Base-by-base conservation (phyloP, 23 tunicate genomes). In the Halocynthia aurantium region DNA sequence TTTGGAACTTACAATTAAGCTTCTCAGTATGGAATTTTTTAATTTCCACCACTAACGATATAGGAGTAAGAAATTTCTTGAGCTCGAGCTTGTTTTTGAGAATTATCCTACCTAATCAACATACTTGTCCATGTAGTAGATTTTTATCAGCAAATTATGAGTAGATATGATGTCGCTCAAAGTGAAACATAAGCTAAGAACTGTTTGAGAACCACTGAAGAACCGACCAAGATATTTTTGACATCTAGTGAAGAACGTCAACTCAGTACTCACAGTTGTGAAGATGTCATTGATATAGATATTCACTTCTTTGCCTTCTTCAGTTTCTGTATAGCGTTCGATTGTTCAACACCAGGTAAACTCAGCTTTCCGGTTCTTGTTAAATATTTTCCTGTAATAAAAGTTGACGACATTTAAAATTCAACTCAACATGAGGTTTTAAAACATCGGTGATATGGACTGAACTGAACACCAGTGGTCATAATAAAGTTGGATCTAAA, bases 371-470 rank as follows among this genome's bases (percentile, higher is more conserved):
- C 81, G 1, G 72, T 63, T 52, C 64, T 62, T 11, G 81, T 77
- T 31, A 77, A 21, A 51, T 55, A 77, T 62, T 77, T 77, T 10
- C 81, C 81, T 77, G 81, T 9, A 77, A n/a, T n/a, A 62, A 77
- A 7, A 18, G 40, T 13, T 58, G 15, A n/a, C 4, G 4, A 13
- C 15, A 13, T 8, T 2, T 13, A 40, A n/a, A 10, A 15, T 10
- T 40, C 4, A 13, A 50, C 11, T 55, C 21, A 54, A 55, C 18
- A 31, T 31, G 44, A 31, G 44, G 44, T 31, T 31, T 31, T 31
- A 4, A 31, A 31, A 31, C 44, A 31, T 31, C 44, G 44, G 44
- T 15, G 17, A 58, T 58, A 58, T 58, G 63, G 63, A 12, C 8
- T 22, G 57, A 78, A 9, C 44, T 40, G 61, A 15, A 67, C 57